Conservation (phyloP, 2,797 vertebrate species). For the Acridotheres tristis region DNA sequence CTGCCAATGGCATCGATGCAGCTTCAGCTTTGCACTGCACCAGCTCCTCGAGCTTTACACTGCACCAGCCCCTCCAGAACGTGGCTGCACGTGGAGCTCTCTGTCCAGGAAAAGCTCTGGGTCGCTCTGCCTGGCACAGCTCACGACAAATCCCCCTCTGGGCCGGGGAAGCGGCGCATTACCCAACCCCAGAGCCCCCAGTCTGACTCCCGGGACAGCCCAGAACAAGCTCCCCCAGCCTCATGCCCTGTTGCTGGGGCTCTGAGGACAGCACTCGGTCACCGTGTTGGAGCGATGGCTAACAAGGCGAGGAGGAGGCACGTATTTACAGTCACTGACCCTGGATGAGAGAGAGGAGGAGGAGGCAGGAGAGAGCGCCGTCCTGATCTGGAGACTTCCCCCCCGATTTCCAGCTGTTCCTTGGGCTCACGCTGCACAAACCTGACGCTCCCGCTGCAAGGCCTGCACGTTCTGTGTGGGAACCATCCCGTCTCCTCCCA, state of each 20-base stretch:
- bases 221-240: not conserved
- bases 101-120: not conserved
- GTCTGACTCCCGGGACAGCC: not conserved
- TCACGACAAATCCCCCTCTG: not conserved
- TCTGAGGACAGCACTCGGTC: constrained; percentile 36
- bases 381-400: constrained; percentile 15
- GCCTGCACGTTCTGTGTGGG: constrained; percentile 39
- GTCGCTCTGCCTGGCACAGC: not conserved
- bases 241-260: not conserved
- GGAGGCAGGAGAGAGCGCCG: constrained; percentile 51
- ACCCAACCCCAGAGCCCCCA: not conserved
- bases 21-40: not conserved
- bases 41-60: not conserved
- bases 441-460: constrained; percentile 48
- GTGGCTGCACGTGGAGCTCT: not conserved
- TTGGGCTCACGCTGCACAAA: constrained; percentile 9
- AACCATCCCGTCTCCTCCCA: constrained; percentile 19
- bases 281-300: constrained; percentile 52
- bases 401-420: constrained; percentile 27
- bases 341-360: constrained; percentile 68
- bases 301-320: constrained; percentile 73
- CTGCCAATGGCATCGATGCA: not conserved
- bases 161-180: not conserved
- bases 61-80: not conserved
- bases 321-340: constrained; percentile 73